Evolutionary conservation across 2,113 vertebrate genomes (phyloP).

Genomic region (Sturnus vulgaris): DNA sequence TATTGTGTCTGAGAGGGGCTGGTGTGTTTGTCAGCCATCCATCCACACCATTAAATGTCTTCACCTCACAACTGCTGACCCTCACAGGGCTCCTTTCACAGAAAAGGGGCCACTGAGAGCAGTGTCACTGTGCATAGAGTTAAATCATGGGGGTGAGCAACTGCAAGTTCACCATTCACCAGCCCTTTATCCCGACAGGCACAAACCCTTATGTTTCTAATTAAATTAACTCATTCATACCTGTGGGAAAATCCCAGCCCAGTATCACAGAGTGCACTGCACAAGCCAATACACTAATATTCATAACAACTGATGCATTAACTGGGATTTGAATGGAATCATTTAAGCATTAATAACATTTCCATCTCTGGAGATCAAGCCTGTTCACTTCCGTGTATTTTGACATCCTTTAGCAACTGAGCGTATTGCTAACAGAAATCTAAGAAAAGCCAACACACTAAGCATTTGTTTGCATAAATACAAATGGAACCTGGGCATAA

Average conservation of each 20-base stretch:
- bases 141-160: neutral
- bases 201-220: neutral
- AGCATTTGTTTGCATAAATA: neutral
- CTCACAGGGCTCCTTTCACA: neutral
- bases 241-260: constrained; percentile 41
- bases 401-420: neutral
- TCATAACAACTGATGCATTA: constrained; percentile 30
- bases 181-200: neutral
- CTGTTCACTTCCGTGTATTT: neutral
- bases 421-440: neutral
- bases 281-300: constrained; percentile 10
- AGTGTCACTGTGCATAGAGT: neutral
- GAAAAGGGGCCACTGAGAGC: neutral
- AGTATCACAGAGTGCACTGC: neutral
- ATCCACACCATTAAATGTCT: neutral
- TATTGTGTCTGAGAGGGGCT: neutral
- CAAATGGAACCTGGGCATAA: neutral
- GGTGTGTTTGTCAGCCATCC: neutral
- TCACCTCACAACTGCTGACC: neutral
- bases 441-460: neutral
- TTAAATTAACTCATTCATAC: constrained; percentile 13
- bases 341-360: constrained; percentile 52
- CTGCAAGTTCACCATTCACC: fast-evolving
- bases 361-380: constrained; percentile 30
- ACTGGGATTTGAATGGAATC: constrained; percentile 29